Conservation (phyloP, 2,888 invertebrate genomes). For the Yponomeuta malinellus region DNA sequence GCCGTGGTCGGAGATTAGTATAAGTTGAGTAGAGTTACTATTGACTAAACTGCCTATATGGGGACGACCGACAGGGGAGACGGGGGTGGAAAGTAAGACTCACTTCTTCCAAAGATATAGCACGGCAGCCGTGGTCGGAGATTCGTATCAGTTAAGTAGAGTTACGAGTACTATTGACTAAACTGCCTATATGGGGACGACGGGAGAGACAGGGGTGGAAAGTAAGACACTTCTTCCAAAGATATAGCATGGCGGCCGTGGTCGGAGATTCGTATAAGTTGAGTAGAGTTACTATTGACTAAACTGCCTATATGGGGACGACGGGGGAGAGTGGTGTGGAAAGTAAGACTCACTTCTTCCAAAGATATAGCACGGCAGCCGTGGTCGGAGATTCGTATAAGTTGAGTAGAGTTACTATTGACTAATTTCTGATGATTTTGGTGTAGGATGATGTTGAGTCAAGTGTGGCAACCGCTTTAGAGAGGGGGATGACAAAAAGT, state of each 20-base stretch:
- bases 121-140: constrained; percentile 51
- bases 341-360: constrained; percentile 49
- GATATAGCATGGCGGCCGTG: constrained; percentile 43
- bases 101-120: constrained; percentile 52
- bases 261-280: constrained; percentile 58
- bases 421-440: constrained; percentile 29
- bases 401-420: constrained; percentile 53
- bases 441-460: too few species aligned
- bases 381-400: constrained; percentile 61
- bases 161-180: constrained; percentile 49
- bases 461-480: too few species aligned
- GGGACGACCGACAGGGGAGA: constrained; percentile 44
- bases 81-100: constrained; percentile 49
- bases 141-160: constrained; percentile 38
- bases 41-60: constrained; percentile 58
- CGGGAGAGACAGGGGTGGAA: constrained; percentile 53
- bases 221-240: constrained; percentile 52
- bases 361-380: constrained; percentile 42
- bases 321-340: constrained; percentile 53
- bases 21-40: constrained; percentile 46
- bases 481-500: too few species aligned
- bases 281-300: constrained; percentile 58
- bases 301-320: constrained; percentile 50
- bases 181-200: constrained; percentile 49
- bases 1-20: constrained; percentile 50